Conservation (phyloP, 2,888 invertebrate species). For the Atethmia centrago region DNA sequence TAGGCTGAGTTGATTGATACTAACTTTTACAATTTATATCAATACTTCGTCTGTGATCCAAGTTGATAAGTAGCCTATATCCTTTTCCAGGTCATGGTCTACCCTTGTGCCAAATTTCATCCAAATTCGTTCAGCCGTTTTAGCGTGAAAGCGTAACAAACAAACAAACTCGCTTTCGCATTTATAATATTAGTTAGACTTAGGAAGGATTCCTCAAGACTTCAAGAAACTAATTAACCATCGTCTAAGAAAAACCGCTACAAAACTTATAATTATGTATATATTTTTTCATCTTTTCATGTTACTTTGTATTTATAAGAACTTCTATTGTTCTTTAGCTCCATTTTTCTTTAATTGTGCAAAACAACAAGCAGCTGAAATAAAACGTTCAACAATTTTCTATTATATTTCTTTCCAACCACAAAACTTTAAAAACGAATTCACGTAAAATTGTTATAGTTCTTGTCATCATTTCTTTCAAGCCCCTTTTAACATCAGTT, state of each 20-base stretch:
- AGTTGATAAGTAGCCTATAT: no score
- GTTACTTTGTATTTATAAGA: conserved; percentile 3
- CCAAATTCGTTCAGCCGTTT: no score
- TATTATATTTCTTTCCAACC: neutral
- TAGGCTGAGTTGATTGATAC: no score
- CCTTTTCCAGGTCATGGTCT: no score
- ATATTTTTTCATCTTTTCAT: no score
- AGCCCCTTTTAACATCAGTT: conserved; percentile 6
- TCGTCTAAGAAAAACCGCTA: neutral
- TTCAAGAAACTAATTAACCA: neutral
- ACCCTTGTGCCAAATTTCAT: no score
- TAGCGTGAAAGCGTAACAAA: no score
- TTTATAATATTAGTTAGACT: no score
- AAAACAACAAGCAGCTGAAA: conserved; percentile 6
- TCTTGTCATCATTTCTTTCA: conserved; percentile 28
- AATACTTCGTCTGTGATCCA: no score
- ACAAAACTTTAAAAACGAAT: conserved; percentile 25
- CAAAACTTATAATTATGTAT: no score
- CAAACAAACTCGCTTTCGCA: no score
- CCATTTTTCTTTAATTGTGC: neutral
- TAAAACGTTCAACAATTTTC: neutral
- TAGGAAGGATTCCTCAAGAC: neutral
- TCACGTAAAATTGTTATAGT: conserved; percentile 22
- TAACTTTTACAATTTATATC: neutral
- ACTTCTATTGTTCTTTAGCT: neutral